A percentile compares a stretch with the other conserved stretches of the same genome.
phyloP scores from a whole-genome alignment of 2,888 invertebrate genomes.

The Choristoneura rosaceana region DNA sequence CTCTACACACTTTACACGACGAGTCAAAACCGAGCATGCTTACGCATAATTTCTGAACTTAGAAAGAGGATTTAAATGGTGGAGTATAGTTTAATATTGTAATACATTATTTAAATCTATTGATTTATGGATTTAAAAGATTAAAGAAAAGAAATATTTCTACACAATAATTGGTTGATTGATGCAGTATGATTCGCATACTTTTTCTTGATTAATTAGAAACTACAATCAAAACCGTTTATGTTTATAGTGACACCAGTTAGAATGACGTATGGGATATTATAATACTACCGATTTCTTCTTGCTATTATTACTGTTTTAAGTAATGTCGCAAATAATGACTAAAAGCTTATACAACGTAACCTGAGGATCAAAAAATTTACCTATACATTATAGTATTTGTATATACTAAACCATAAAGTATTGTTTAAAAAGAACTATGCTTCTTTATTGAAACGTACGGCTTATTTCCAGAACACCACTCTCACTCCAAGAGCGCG shows the following conservation, averaged over 20 bases:
- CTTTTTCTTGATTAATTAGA: too few relatives aligned
- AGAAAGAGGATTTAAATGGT: neutral
- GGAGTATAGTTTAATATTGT: neutral
- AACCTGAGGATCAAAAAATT: too few relatives aligned
- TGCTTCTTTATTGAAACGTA: slow-evolving; percentile 6
- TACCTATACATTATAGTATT: too few relatives aligned
- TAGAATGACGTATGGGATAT: too few relatives aligned
- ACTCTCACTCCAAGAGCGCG: neutral
- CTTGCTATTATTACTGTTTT: too few relatives aligned
- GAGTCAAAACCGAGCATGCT: slow-evolving; percentile 1
- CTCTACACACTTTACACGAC: neutral
- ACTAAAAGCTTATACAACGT: too few relatives aligned
- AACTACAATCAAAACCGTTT: too few relatives aligned
- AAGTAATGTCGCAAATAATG: too few relatives aligned
- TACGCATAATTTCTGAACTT: slow-evolving; percentile 4
- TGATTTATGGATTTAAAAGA: neutral
- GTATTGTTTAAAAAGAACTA: neutral
- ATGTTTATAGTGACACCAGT: too few relatives aligned
- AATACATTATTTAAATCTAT: neutral
- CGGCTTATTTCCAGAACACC: neutral
- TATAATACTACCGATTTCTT: too few relatives aligned
- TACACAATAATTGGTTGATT: too few relatives aligned
- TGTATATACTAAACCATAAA: neutral
- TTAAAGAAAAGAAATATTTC: neutral
- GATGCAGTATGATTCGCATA: too few relatives aligned